These are phyloP conservation scores for Nemurella pictetii DNA, from an alignment of 2,888 invertebrate genomes.

Conservation along the genomic window DNA sequence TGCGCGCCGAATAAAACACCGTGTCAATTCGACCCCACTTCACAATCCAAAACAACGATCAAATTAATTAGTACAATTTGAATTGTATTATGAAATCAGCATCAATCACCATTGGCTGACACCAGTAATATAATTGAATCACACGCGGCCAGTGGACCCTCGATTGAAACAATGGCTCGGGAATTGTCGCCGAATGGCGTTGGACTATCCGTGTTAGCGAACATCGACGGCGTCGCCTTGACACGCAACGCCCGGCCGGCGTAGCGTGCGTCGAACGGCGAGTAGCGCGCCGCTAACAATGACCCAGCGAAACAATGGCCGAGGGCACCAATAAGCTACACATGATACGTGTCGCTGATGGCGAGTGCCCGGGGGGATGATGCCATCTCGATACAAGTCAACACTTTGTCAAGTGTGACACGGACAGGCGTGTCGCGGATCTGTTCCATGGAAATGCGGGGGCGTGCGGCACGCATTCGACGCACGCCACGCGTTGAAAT, in stretches of 20 bases:
- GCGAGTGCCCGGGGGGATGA: neutral
- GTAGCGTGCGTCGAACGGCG: neutral
- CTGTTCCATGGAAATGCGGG: no score
- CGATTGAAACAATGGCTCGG: neutral
- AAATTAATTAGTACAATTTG: neutral
- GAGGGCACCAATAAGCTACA: conserved; percentile 20
- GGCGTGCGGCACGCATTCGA: no score
- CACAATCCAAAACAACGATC: neutral
- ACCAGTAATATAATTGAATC: neutral
- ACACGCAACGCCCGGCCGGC: no score
- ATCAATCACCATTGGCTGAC: neutral
- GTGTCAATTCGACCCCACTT: neutral
- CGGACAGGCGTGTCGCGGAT: no score
- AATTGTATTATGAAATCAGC: neutral
- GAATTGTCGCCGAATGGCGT: neutral
- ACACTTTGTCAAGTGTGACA: conserved; percentile 4
- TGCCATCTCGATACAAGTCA: conserved; percentile 16
- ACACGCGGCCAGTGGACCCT: neutral
- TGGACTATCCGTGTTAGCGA: no score
- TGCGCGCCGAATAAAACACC: neutral
- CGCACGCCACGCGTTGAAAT: neutral
- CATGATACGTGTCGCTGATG: conserved; percentile 25
- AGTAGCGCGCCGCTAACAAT: neutral
- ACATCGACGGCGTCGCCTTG: no score
- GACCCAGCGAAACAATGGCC: neutral